Conservation (phyloP, 2,888 invertebrate genomes). For the Campopleginae sp. region DNA sequence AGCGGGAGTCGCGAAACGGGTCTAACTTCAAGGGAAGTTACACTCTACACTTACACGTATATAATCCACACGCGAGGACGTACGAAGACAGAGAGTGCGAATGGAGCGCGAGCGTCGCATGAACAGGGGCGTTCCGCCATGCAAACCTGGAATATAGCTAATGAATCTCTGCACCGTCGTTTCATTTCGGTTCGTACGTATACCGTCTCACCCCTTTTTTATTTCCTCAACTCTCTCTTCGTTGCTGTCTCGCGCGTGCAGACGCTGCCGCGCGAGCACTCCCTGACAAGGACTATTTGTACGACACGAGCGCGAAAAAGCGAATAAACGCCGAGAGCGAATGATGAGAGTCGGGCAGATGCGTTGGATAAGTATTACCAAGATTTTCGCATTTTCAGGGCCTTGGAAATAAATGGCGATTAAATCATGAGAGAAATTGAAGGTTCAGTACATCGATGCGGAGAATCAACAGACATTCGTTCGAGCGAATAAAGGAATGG, state of each 20-base stretch:
- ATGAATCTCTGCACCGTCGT: slow-evolving; percentile 76
- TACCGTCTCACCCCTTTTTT: slow-evolving; percentile 56
- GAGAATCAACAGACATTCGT: background rate
- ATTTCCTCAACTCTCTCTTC: slow-evolving; percentile 29
- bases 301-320: slow-evolving; percentile 71
- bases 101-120: slow-evolving; percentile 68
- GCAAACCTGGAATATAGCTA: slow-evolving; percentile 83
- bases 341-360: slow-evolving; percentile 56
- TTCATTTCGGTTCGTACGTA: slow-evolving; percentile 70
- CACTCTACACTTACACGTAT: slow-evolving; percentile 27
- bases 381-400: background rate
- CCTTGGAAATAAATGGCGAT: background rate
- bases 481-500: background rate
- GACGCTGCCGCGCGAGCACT: slow-evolving; percentile 66
- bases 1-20: background rate
- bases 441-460: background rate
- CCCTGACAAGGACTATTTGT: slow-evolving; percentile 78
- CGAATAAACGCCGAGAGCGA: slow-evolving; percentile 49
- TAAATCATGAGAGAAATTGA: background rate
- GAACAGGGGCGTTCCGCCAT: slow-evolving; percentile 83
- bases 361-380: slow-evolving; percentile 44
- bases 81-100: slow-evolving; percentile 45
- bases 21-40: slow-evolving; percentile 19
- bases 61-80: background rate
- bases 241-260: slow-evolving; percentile 24